Base-by-base conservation (phyloP, 2,113 vertebrate species). In the Lasiurus borealis region DNA sequence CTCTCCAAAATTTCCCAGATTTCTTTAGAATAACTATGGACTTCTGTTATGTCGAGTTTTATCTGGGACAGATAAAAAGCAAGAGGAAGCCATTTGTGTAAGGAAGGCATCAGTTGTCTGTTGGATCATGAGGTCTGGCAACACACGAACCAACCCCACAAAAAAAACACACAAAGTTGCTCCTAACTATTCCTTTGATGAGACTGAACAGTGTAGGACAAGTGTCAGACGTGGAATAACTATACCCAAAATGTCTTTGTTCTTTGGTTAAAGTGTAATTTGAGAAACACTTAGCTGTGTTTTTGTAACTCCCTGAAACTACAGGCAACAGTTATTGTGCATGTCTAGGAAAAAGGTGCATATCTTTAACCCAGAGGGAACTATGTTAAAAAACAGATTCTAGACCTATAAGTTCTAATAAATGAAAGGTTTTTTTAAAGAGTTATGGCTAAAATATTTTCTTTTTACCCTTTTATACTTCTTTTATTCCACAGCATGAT, bases 181-280 rank as follows among this genome's bases (percentile, higher is more conserved):
- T 88, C 85, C 50, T 34, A 48, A 44, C 4, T 34, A 2, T 54
- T 48, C 36, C 54, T 36, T 50, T 91, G 72, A 40, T 57, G 34
- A 85, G 44, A 84, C 14, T 25, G 19, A 80, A 23, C 7, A 12
- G 48, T 29, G 40, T 3, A 27, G 29, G 44, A 36, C 31, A 69
- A 64, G 23, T 40, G 13, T 80, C 36, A 46, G 34, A 94, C 64
- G 34, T 40, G 19, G 7, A 91, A 50, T n/a, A 57, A 31, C 48
- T 27, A 2, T 81, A 46, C 73, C 59, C 5, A 10, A 64, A 88
- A 71, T 48, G 64, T 76, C 57, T 72, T 66, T 66, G 62, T 21
- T 93, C 92, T 90, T 96, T 29, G 90, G 6, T 48, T 83, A 71
- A 72, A 1, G 18, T 31, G 13, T 93, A 44, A 90, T 54, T 71